A percentile compares a stretch with the other conserved stretches of the same genome.
phyloP scores from a whole-genome alignment of 2,888 invertebrate genomes.

The Anoncus sp. region DNA sequence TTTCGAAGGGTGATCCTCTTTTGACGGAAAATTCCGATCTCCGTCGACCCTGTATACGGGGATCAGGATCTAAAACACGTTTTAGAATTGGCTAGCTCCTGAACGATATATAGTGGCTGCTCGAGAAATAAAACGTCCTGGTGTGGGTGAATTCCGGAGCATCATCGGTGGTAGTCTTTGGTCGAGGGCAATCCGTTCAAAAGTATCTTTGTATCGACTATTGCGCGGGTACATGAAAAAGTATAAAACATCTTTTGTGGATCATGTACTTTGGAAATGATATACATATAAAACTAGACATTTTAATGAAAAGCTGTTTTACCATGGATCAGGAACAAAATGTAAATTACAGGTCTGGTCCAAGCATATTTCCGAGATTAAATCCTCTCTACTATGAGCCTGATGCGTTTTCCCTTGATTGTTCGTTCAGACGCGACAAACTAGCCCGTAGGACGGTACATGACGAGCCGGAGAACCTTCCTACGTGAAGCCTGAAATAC shows the following conservation, averaged over 20 bases:
- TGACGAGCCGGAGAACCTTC: not conserved
- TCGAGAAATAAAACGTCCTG: conserved; percentile 21
- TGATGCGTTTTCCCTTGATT: not conserved
- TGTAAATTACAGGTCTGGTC: too few relatives aligned
- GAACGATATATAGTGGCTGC: too few relatives aligned
- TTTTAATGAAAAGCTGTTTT: not conserved
- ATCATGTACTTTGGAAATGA: not conserved
- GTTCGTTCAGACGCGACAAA: too few relatives aligned
- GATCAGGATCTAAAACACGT: conserved; percentile 44
- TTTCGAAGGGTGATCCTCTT: conserved; percentile 40
- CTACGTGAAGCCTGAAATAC: not conserved
- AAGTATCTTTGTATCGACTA: not conserved
- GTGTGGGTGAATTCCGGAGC: too few relatives aligned
- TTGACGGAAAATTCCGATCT: conserved; percentile 50
- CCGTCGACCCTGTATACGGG: conserved; percentile 26
- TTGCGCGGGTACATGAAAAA: not conserved
- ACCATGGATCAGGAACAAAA: too few relatives aligned
- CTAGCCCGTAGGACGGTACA: not conserved
- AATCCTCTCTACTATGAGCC: not conserved
- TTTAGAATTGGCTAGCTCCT: conserved; percentile 47
- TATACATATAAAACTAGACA: too few relatives aligned
- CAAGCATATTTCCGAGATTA: too few relatives aligned
- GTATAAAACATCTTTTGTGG: not conserved
- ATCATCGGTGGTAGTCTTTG: not conserved
- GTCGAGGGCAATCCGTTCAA: not conserved